Percentiles rank a stretch among this genome's conserved stretches.
Conservation (phyloP, 2,113 vertebrate genomes). For the Agelaius phoeniceus region DNA sequence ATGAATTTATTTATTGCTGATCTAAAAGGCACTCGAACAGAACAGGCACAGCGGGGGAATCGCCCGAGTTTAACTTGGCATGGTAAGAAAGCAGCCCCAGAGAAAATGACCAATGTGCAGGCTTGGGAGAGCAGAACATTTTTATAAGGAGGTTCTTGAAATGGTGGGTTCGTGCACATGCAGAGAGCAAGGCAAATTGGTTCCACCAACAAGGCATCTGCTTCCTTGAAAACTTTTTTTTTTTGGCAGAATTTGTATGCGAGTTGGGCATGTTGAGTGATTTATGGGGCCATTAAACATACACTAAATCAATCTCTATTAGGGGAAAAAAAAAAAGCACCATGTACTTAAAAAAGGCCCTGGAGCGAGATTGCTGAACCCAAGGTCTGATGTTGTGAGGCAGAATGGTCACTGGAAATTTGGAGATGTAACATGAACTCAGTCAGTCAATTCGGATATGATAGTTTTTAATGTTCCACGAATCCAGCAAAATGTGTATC, state of each 20-base stretch:
- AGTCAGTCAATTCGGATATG: constrained; percentile 50
- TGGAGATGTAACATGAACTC: constrained; percentile 65
- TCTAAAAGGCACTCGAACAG: constrained; percentile 33
- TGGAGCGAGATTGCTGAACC: constrained; percentile 44
- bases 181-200: background rate
- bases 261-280: constrained; percentile 64
- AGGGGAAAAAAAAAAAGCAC: background rate
- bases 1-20: constrained; percentile 61
- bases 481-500: constrained; percentile 76
- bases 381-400: constrained; percentile 49
- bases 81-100: background rate
- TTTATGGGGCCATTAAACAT: constrained; percentile 71
- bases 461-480: constrained; percentile 67
- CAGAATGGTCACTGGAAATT: constrained; percentile 55
- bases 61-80: constrained; percentile 18
- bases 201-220: constrained; percentile 51
- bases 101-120: background rate
- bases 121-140: background rate
- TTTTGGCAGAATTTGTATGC: constrained; percentile 59
- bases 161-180: background rate
- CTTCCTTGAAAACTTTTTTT: constrained; percentile 35
- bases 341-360: constrained; percentile 46
- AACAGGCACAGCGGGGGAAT: constrained; percentile 14
- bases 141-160: constrained; percentile 36
- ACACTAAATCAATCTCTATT: constrained; percentile 73